Base-by-base conservation (phyloP, 1,140 invertebrate genomes). In the Dreissena rostriformis region DNA sequence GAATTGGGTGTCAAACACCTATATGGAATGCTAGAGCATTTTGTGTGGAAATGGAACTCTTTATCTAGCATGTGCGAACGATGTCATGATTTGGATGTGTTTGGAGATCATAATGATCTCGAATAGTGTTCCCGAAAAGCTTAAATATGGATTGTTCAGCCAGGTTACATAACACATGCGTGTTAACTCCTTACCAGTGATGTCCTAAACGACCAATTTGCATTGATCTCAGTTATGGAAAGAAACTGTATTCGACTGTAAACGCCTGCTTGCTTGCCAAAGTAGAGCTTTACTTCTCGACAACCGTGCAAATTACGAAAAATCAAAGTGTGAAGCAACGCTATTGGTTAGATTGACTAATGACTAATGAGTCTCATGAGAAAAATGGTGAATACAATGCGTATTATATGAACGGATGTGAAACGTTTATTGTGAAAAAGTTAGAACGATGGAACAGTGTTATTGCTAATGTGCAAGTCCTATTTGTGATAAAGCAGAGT, bases 401-500 rank as follows among this genome's bases (percentile, higher is more conserved):
- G 39, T 2, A 39, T 39, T 39, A 39, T 39, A 39, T 39, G 39
- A 39, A 39, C 39, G 39, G 39, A 28, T 68, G 26, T 6, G 24
- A 68, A 68, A 26, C 5, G 26, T n/a, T 17, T 17, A 19, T 28
- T 68, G 19, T 28, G 67, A 17, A 68, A 22, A 22, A 26, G 5
- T 26, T 68, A 66, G 57, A 66, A 17, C 39, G 28, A 28, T 71
- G 24, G 68, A 61, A 55, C 61, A 57, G 55, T 82, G 28, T n/a
- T 67, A 52, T 22, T 65, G 19, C 29, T n/a, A 65, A 29, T 72
- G 72, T 68, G 71, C 61, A 61, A 73, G 63, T 29, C 63, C 17
- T 52, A n/a, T 2, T 63, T 82, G 80, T 82, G 80, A 82, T 82
- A 82, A 82, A 82, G 63, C 80, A 82, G 80, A 82, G 80, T 82